These are phyloP conservation scores for Sardinella longiceps DNA, from an alignment of 2,797 vertebrate genomes.

Conservation along the genomic window DNA sequence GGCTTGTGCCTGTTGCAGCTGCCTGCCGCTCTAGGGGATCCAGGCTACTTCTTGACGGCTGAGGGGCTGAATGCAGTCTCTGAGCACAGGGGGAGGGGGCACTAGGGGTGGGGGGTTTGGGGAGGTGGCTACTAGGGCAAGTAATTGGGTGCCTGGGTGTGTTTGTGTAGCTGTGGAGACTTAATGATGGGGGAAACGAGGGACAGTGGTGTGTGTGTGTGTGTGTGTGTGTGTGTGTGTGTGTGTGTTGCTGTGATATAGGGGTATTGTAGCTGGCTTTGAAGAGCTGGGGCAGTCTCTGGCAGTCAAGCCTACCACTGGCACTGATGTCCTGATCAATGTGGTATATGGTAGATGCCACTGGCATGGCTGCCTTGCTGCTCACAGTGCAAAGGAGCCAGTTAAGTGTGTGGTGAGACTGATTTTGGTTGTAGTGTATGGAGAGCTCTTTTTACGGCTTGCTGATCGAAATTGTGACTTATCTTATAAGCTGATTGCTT, in stretches of 20 bases:
- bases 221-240: too few species aligned
- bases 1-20: constrained; percentile 13
- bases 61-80: not conserved
- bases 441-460: not conserved
- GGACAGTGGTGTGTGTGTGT: not conserved
- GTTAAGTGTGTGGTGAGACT: not conserved
- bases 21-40: constrained; percentile 2
- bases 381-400: not conserved
- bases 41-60: not conserved
- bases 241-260: too few species aligned
- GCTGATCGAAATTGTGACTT: not conserved
- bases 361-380: not conserved
- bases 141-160: constrained; percentile 34
- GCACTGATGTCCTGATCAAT: not conserved
- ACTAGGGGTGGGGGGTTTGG: not conserved
- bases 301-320: not conserved
- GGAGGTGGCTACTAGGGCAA: not conserved
- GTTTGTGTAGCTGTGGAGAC: constrained; percentile 19
- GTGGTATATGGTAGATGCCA: not conserved
- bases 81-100: not conserved
- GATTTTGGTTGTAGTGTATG: not conserved
- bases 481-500: not conserved
- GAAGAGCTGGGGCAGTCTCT: not conserved
- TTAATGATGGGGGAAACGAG: constrained; percentile 7
- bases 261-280: not conserved